phyloP scores from a whole-genome alignment of 2,113 vertebrate species.

The Apaloderma vittatum region DNA sequence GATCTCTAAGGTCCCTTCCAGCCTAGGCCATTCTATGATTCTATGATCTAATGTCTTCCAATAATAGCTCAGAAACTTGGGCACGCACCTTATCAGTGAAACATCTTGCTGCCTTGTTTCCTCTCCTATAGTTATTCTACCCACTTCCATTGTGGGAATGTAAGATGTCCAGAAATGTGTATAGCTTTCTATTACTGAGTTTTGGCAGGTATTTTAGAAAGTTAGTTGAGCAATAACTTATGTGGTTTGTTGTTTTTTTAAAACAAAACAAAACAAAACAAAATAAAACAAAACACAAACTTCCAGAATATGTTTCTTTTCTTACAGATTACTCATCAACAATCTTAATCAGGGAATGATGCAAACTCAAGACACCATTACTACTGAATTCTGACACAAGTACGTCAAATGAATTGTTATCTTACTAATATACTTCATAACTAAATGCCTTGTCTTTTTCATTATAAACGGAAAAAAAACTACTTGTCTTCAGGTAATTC shows the following conservation, averaged over 20 bases:
- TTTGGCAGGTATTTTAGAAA: no score
- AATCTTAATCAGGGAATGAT: background rate
- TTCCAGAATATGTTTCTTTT: background rate
- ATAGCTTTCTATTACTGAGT: background rate
- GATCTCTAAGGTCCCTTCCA: no score
- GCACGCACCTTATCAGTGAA: background rate
- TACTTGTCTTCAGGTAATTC: background rate
- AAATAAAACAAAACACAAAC: background rate
- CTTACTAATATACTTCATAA: background rate
- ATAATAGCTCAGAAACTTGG: background rate
- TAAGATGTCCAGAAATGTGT: background rate
- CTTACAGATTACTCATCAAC: background rate
- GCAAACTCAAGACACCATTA: background rate
- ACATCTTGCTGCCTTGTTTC: background rate
- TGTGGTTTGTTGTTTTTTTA: no score
- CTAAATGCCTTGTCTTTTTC: accelerated
- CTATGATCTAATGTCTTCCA: background rate
- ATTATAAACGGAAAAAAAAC: background rate
- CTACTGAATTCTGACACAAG: background rate
- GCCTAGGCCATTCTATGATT: no score
- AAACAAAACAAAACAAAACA: background rate
- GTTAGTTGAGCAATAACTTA: no score
- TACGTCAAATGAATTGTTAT: background rate
- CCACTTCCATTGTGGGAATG: background rate
- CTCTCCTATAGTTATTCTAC: no score